A percentile compares a stretch with the other conserved stretches of the same genome.
Conservation (phyloP, 2,113 vertebrate genomes). For the zebrafish (Danio rerio) region GRCz12tu NC_133177.1:40828001-40828500, state of each 20-base stretch:
- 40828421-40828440: slow-evolving; percentile 63
- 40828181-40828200: neutral
- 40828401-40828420: neutral
- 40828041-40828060: neutral
- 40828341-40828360: neutral
- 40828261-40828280: no score
- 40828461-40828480: neutral
- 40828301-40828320: no score
- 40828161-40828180: neutral
- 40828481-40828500: neutral
- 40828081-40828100: slow-evolving; percentile 23
- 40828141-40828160: slow-evolving; percentile 25
- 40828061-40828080: slow-evolving; percentile 7
- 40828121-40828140: neutral
- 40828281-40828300: no score
- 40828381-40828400: slow-evolving; percentile 68
- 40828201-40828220: neutral
- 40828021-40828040: neutral
- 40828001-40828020: neutral
- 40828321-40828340: neutral
- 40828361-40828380: neutral
- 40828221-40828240: neutral
- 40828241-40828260: neutral
- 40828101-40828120: slow-evolving; percentile 45
- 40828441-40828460: slow-evolving; percentile 32